Evolutionary conservation across 2,888 invertebrate species (phyloP).

Genomic region (Scaptomyza reducta): DNA sequence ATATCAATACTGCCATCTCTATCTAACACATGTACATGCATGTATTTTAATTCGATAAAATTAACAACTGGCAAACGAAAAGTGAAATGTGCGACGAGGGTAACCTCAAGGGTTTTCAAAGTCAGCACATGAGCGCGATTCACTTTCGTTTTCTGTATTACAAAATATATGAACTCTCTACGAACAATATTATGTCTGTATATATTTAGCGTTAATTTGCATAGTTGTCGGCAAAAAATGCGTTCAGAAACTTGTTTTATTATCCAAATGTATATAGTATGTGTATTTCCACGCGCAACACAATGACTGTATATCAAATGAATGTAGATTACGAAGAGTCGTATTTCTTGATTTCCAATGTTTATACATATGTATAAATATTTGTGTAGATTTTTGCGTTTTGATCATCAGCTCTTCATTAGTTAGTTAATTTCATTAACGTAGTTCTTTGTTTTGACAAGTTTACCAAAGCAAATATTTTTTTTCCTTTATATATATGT

Average conservation of each 20-base stretch:
- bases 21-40: slow-evolving; percentile 23
- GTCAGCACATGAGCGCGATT: slow-evolving; percentile 58
- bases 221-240: slow-evolving; percentile 67
- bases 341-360: slow-evolving; percentile 54
- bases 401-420: slow-evolving; percentile 71
- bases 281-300: slow-evolving; percentile 59
- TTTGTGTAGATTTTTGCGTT: slow-evolving; percentile 19
- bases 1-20: slow-evolving; percentile 42
- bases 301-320: slow-evolving; percentile 69
- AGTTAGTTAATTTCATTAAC: slow-evolving; percentile 75
- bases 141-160: slow-evolving; percentile 71
- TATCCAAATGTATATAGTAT: not conserved
- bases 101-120: slow-evolving; percentile 66
- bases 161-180: slow-evolving; percentile 67
- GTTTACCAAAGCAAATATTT: slow-evolving; percentile 25
- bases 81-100: slow-evolving; percentile 70
- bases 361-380: slow-evolving; percentile 3
- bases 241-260: slow-evolving; percentile 61
- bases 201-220: slow-evolving; percentile 68
- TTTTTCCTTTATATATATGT: slow-evolving; percentile 3
- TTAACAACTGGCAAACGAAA: slow-evolving; percentile 65
- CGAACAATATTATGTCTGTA: slow-evolving; percentile 23
- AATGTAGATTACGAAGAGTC: slow-evolving; percentile 52
- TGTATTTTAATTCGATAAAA: slow-evolving; percentile 69
- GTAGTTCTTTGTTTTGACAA: slow-evolving; percentile 47